These are phyloP conservation scores for Neotragus pygmaeus DNA, from an alignment of 2,113 vertebrate genomes.

Conservation along the genomic window DNA sequence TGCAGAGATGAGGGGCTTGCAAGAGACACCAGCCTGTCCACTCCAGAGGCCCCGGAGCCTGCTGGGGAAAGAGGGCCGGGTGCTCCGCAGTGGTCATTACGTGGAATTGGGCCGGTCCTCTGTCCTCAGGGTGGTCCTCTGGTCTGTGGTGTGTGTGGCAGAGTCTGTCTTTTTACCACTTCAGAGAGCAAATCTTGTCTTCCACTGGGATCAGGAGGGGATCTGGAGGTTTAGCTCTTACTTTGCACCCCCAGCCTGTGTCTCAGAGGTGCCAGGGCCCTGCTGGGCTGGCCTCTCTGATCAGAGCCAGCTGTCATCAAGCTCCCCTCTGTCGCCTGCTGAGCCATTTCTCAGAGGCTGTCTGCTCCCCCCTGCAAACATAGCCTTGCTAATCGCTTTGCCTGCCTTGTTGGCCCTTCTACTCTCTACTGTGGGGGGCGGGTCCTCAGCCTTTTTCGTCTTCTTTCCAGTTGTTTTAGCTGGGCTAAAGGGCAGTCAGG, in stretches of 20 bases:
- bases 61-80: rapidly evolving
- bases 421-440: not conserved
- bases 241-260: not conserved
- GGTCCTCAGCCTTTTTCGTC: not conserved
- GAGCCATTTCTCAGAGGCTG: not conserved
- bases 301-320: not conserved
- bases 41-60: not conserved
- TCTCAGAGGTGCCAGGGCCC: not conserved
- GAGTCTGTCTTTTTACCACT: not conserved
- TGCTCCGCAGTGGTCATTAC: rapidly evolving
- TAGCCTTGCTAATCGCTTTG: not conserved
- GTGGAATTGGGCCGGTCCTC: not conserved
- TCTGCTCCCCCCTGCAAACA: rapidly evolving
- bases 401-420: not conserved
- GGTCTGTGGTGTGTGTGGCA: not conserved
- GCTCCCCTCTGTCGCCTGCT: rapidly evolving
- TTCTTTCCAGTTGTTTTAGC: not conserved
- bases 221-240: not conserved
- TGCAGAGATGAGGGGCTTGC: not conserved
- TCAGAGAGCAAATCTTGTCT: not conserved
- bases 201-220: not conserved
- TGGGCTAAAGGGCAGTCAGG: too few species aligned
- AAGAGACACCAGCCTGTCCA: not conserved
- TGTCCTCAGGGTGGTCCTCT: rapidly evolving
- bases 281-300: not conserved